Base-by-base conservation (phyloP, 2,113 vertebrate species). In the Syngnathus floridae region DNA sequence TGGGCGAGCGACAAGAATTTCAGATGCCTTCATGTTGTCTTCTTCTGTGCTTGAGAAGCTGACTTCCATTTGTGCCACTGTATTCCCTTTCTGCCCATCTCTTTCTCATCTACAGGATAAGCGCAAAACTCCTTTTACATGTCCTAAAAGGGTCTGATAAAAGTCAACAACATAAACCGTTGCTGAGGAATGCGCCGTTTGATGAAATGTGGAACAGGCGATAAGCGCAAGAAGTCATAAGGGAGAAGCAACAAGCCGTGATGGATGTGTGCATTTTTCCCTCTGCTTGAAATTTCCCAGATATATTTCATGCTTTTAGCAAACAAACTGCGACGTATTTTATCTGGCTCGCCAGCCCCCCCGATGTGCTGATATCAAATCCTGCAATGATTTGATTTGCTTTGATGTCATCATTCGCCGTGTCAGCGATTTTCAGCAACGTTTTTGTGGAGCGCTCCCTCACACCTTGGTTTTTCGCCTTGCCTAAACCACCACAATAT, bases 231-330 rank as follows among this genome's bases (percentile, higher is more conserved):
- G 49, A 22, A 56, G 26, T 56, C 54, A 56, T 35, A 35, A 35
- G 26, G 54, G 54, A 35, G 26, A 55, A 16, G 26, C 54, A 35
- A 35, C 54, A 35, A 56, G 26, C 14, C 26, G 13, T 56, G 26
- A 56, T 56, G 26, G 26, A 56, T 56, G 54, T 56, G 26, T 31
- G 13, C 26, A 6, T 17, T 19, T 16, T 48, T 7, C 45, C 45
- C 45, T 19, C 14, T 1, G 45, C 54, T 35, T 35, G 26, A 56
- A 56, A 31, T 35, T 56, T 56, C 54, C 54, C 54, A 56, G 26
- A 35, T 56, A 56, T 56, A 56, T 16, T 56, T 35, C 54, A 56
- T 56, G 54, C 26, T 56, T 56, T 56, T 35, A 35, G 12, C 54
- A 56, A 56, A 35, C 54, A 56, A 56, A 56, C 54, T 56, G 54